Base-by-base conservation (phyloP, 2,113 vertebrate species). In the Guaruba guarouba region DNA sequence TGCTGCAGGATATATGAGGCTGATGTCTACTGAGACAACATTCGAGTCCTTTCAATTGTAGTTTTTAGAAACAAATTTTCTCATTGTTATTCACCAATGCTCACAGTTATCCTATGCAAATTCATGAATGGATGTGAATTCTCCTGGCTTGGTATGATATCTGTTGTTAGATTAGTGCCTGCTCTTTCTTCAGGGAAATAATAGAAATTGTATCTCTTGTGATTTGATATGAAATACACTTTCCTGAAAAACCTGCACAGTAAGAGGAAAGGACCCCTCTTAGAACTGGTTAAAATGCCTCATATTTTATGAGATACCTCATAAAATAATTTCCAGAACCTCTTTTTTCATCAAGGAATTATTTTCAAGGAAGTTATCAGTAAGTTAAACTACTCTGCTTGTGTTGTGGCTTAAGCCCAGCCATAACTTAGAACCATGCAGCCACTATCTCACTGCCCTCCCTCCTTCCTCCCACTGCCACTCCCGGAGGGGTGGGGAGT, bases 151-250 rank as follows among this genome's bases (percentile, higher is more conserved):
- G 2, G 15, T 11, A 7, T 33, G 78, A 11, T 69, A 73, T 41
- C 91, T 7, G 8, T 19, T 88, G 55, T 52, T 64, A 57, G 88
- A 83, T 79, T 48, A 92, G 70, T 62, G 88, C 54, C 73, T 80
- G 76, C 63, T 91, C 43, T 71, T 63, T 81, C 77, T 95, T 78
- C 82, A 68, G 95, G 81, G 93, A 94, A 96, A 95, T 92, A 64
- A 55, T 28, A 67, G 74, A 67, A 64, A 68, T 73, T 41, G 7
- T 17, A 6, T 55, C 67, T 92, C 80, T 61, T 44, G 20, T 70
- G 88, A 55, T 62, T 77, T 69, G 63, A 24, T 46, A n/a, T 10
- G 35, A 59, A 91, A 61, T 48, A 35, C 4, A 3, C 91, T 93
- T 88, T 55, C 81, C 78, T 88, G 63, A 25, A 54, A 96, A 94